Evolutionary conservation across 2,888 invertebrate species (phyloP), one percentile per base, ranked within the genome.

Genomic region (Acleris literana): DNA sequence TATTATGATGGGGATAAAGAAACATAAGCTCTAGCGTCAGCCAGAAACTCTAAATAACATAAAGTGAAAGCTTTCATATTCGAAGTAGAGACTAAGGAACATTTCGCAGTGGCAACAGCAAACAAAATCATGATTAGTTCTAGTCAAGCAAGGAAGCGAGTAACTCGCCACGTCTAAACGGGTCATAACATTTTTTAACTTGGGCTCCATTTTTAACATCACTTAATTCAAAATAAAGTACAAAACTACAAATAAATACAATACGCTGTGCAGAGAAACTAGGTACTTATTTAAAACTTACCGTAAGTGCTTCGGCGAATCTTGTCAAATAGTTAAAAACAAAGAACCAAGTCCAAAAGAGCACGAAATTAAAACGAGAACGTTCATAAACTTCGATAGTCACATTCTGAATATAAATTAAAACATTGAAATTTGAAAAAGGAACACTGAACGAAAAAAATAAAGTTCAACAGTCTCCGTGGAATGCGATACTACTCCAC

Each of bases 231-330:
- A 48, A 44, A 46, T 43, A 33, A 9, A 33, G 33, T 7, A 33
- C 7, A 46, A n/a, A 17, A 33, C 5, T 2, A 17, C 43, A 60
- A n/a, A 57, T 18, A 18, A 7, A 39, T 29, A 48, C 29, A 48
- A 56, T 46, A 22, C 66, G 63, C 63, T 43, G 25, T 55, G 65
- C 52, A 58, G 44, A 43, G 16, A 46, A 22, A 44, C 43, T 49
- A 39, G 18, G 22, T 57, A 20, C 59, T 22, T n/a, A 20, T 61
- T 22, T n/a, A 60, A 17, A 70, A 64, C 86, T 86, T 78, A 92
- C 92, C 92, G 89, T 88, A 84, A 86, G 82, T 84, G 81, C 88
- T 86, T 88, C 87, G 90, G 90, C 91, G 88, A 88, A 86, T 82
- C 84, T 81, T 79, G 78, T 81, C 73, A 80, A 25, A 78, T 73